phyloP scores from a whole-genome alignment of 2,888 invertebrate species.

The Patella depressa region DNA sequence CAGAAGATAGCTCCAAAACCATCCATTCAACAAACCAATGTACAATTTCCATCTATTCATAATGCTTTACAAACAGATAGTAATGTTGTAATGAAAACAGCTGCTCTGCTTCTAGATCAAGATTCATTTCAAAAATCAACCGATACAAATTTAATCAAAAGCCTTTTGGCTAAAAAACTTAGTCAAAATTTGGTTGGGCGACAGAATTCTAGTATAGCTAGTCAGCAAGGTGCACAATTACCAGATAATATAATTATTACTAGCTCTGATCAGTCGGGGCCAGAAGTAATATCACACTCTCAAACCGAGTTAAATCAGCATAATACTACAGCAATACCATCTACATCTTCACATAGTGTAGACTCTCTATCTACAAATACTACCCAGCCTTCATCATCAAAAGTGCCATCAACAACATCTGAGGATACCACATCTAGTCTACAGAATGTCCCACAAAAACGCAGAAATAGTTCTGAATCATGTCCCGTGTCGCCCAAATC shows the following conservation, averaged over 20 bases:
- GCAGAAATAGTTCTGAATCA: conserved; percentile 29
- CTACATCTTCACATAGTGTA: neutral
- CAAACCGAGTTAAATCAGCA: too few species aligned
- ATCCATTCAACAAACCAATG: conserved; percentile 23
- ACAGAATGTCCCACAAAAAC: neutral
- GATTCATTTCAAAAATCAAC: conserved; percentile 20
- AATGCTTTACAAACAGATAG: conserved; percentile 44
- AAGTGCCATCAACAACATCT: neutral
- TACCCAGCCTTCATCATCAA: neutral
- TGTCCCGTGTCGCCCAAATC: conserved; percentile 16
- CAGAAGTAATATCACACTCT: too few species aligned
- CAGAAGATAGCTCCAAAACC: conserved; percentile 12
- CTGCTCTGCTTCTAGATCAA: conserved; percentile 16
- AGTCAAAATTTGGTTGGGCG: conserved; percentile 38
- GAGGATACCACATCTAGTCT: neutral
- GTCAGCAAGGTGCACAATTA: conserved; percentile 9
- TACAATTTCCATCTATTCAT: conserved; percentile 46
- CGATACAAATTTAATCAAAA: conserved; percentile 88
- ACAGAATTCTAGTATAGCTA: conserved; percentile 26
- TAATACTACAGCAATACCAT: too few species aligned
- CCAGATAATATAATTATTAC: neutral
- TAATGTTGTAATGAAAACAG: conserved; percentile 10
- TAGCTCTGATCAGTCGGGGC: too few species aligned
- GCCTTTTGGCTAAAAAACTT: conserved; percentile 90
- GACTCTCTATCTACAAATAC: neutral